Base-by-base conservation (phyloP, 2,113 vertebrate species). In the Zosterops borbonicus region DNA sequence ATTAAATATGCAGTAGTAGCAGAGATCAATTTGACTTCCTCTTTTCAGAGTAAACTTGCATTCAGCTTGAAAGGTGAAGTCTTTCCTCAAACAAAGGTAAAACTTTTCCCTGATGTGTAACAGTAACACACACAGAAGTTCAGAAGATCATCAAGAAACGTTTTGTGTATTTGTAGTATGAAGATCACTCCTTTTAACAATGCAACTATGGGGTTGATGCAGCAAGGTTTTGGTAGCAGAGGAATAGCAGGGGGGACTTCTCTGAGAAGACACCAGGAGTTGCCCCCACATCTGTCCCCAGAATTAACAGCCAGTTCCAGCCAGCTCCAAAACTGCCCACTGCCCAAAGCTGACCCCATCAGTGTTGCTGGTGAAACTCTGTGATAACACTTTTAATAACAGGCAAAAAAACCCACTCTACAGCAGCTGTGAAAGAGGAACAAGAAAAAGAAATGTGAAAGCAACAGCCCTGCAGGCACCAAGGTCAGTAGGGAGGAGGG, bases 1-100 rank as follows among this genome's bases (percentile, higher is more conserved):
- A 83, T 64, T 90, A 95, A 82, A 76, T 49, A 90, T 9, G 42
- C 41, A 91, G 10, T 63, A 90, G 83, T 10, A 90, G 25, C 23
- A 65, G 46, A 85, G 21, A 85, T 67, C 46, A 90, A 85, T 77
- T 2, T 65, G 28, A 33, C 18, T 92, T 85, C 25, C 28, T 65
- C 35, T 79, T 71, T 89, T 42, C 55, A 83, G 37, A 60, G 31
- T 50, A 76, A 81, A 92, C 31, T 73, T 46, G 18, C 24, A 50
- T 79, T 89, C 39, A 64, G 14, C 42, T 89, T 58, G 39, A 83
- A 94, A 81, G 73, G 28, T 56, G 24, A 91, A 78, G 22, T 11
- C 33, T 55, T 59, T 53, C 59, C 33, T 81, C 64, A 63, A 74
- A 86, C 35, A 55, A 74, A 67, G 33, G 31, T 53, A 24, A 83